phyloP scores from a whole-genome alignment of 23 tunicate genomes.

The Styela clava region DNA sequence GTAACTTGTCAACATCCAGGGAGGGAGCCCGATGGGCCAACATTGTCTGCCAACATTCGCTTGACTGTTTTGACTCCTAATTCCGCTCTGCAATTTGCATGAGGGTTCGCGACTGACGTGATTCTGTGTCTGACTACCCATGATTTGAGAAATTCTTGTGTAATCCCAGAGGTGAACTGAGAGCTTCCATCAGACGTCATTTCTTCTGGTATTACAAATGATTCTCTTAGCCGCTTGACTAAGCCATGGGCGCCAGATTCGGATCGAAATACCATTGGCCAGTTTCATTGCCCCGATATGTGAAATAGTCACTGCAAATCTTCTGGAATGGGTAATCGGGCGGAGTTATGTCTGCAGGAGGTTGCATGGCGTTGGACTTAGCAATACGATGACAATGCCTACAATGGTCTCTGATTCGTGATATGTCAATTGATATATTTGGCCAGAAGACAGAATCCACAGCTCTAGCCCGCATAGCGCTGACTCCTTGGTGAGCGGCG shows the following conservation, averaged over 20 bases:
- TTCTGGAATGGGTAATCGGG: background rate
- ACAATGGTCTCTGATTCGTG: background rate
- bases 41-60: background rate
- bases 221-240: background rate
- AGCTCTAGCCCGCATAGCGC: background rate
- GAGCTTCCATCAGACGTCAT: constrained; percentile 22
- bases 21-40: background rate
- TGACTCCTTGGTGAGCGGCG: background rate
- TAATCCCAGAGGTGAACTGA: background rate
- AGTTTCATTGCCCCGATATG: background rate
- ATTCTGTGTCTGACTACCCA: constrained; percentile 5
- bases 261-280: background rate
- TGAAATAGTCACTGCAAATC: background rate
- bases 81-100: background rate
- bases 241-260: background rate
- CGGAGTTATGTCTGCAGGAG: background rate
- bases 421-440: background rate
- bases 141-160: constrained; percentile 11
- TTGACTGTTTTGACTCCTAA: background rate
- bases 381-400: background rate
- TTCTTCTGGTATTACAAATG: constrained; percentile 32
- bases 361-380: background rate
- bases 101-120: background rate
- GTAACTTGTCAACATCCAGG: background rate
- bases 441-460: background rate